Base-by-base conservation (phyloP, 2,888 invertebrate species). In the Drosophila monieri region DNA sequence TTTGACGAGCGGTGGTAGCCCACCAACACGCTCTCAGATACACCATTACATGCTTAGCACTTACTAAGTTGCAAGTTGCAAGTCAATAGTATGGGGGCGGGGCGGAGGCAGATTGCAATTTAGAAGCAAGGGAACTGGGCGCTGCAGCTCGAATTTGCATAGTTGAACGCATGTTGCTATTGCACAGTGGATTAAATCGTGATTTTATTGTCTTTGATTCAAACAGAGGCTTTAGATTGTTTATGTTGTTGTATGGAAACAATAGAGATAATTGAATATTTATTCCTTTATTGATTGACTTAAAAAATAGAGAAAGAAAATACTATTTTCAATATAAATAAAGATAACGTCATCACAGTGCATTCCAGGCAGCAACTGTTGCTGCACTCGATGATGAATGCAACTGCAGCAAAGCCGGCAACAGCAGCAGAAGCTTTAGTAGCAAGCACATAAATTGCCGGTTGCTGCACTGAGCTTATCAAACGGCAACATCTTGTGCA, bases 51-150 rank as follows among this genome's bases (percentile, higher is more conserved):
- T 14, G 15, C 37, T 52, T 47, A 77, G 43, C 69, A 71, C 73
- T 70, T 79, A 84, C 85, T 81, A 77, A 80, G 80, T 85, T 89
- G 88, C 88, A 88, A 83, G 86, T 88, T 88, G 80, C 80, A 79
- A 85, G 85, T 85, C 76, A 85, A 85, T 83, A 81, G 77, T 44
- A 30, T 48, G 52, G 18, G 39, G 9, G n/a, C 6, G 35, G 6
- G 35, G 35, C 43, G 66, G 52, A 41, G 51, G 8, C 30, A 54
- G 49, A 51, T 51, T 52, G 59, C 52, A 59, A 37, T 47, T 27
- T 46, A 23, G 54, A 44, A 25, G 55, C 27, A 23, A 55, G 56
- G 60, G 37, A 55, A 44, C 48, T 64, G 70, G 78, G 66, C 52
- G 74, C 60, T 76, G 80, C 70, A 64, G 78, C 77, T 71, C 77